Evolutionary conservation across 2,888 invertebrate species (phyloP).

Genomic region (Iphiclides podalirius): DNA sequence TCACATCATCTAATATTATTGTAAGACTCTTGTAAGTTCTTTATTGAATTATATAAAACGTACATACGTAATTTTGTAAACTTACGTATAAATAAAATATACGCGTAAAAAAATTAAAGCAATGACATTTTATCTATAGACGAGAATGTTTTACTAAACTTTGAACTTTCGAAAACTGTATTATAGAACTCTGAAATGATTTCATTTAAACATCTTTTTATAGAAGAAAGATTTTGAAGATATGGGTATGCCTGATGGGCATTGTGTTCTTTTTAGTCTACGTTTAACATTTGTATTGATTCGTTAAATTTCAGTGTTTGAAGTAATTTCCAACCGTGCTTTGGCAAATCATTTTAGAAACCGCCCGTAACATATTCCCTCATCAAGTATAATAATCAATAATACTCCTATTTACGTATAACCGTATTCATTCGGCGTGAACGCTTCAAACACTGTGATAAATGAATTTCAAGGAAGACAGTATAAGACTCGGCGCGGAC

Average conservation of each 20-base stretch:
- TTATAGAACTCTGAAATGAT: too few relatives aligned
- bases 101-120: too few relatives aligned
- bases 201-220: too few relatives aligned
- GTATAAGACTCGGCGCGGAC: slow-evolving; percentile 29
- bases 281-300: background rate
- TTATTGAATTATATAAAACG: background rate
- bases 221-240: too few relatives aligned
- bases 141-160: background rate
- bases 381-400: too few relatives aligned
- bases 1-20: too few relatives aligned
- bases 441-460: background rate
- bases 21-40: background rate
- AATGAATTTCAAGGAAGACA: slow-evolving; percentile 27
- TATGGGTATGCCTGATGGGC: too few relatives aligned
- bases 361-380: too few relatives aligned
- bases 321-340: background rate
- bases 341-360: background rate
- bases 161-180: background rate
- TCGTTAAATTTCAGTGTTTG: background rate
- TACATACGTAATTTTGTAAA: background rate
- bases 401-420: too few relatives aligned
- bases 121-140: background rate
- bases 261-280: too few relatives aligned
- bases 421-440: too few relatives aligned
- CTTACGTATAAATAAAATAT: background rate